These are phyloP conservation scores for Aurelia aurita DNA, from an alignment of 30 jellyfish, hydroid and myxozoan species.

Conservation along the genomic window DNA sequence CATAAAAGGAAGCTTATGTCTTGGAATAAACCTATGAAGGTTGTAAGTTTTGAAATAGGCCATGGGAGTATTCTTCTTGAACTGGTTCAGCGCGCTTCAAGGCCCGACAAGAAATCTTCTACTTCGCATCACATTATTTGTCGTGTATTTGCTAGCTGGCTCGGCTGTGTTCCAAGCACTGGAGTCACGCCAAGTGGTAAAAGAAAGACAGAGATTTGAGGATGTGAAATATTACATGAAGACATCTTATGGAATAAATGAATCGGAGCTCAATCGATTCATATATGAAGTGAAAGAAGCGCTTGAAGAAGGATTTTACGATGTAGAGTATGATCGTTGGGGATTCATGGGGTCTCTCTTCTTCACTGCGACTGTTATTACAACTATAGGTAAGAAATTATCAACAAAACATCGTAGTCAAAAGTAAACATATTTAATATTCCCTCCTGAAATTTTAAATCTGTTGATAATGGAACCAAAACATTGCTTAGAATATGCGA, in stretches of 20 bases:
- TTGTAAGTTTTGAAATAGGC: neutral
- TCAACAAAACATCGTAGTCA: neutral
- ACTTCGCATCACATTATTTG: slow-evolving; percentile 72
- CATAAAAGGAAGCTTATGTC: neutral
- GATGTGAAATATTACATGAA: slow-evolving; percentile 61
- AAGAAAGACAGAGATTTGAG: slow-evolving; percentile 74
- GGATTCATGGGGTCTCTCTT: slow-evolving; percentile 92
- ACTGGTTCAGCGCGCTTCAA: slow-evolving; percentile 84
- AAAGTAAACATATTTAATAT: no score
- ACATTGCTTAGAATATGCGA: no score
- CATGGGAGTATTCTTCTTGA: slow-evolving; percentile 94
- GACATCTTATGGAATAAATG: slow-evolving; percentile 83
- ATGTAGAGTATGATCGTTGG: slow-evolving; percentile 93
- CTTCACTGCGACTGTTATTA: slow-evolving; percentile 91
- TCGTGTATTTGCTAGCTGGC: slow-evolving; percentile 82
- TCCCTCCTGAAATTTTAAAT: no score
- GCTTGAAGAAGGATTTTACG: slow-evolving; percentile 85
- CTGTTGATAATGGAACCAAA: no score
- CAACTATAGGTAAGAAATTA: slow-evolving; percentile 84
- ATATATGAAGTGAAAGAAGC: slow-evolving; percentile 80
- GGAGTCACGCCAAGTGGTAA: slow-evolving; percentile 71
- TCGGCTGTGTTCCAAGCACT: slow-evolving; percentile 88
- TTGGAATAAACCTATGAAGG: neutral
- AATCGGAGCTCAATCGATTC: slow-evolving; percentile 66
- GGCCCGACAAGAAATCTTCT: slow-evolving; percentile 91